Conservation (phyloP, 2,888 invertebrate genomes). For the Lasioglossum pauxillum region DNA sequence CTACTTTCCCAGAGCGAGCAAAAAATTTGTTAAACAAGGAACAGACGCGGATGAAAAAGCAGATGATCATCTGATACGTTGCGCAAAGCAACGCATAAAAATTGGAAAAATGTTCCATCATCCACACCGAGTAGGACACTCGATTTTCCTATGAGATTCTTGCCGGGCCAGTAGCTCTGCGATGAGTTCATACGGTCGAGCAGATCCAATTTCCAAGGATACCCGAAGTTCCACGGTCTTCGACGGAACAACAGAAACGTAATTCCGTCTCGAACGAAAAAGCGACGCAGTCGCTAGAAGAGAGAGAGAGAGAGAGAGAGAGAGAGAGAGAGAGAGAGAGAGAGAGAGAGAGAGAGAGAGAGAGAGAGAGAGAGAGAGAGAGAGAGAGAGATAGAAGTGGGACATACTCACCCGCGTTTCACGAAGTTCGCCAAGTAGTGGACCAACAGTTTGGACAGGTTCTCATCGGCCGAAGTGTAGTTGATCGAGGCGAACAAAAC, state of each 20-base stretch:
- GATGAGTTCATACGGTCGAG: not conserved
- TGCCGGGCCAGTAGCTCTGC: not conserved
- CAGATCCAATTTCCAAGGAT: slow-evolving; percentile 38
- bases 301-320: not conserved
- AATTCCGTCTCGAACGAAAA: not conserved
- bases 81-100: not conserved
- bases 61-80: not conserved
- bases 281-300: not conserved
- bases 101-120: not conserved
- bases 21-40: not conserved
- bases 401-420: slow-evolving; percentile 91
- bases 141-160: not conserved
- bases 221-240: slow-evolving; percentile 7
- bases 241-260: slow-evolving; percentile 20
- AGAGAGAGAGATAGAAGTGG: not conserved
- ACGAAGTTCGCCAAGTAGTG: slow-evolving; percentile 95
- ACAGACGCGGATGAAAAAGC: not conserved
- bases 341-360: not conserved
- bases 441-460: slow-evolving; percentile 91
- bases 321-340: not conserved
- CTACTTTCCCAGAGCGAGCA: not conserved
- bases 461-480: slow-evolving; percentile 91
- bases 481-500: slow-evolving; percentile 88
- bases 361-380: not conserved
- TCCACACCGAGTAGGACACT: not conserved